Conservation (phyloP, 37 sponge, comb jelly and placozoan genomes). For the Oscarella lobularis region DNA sequence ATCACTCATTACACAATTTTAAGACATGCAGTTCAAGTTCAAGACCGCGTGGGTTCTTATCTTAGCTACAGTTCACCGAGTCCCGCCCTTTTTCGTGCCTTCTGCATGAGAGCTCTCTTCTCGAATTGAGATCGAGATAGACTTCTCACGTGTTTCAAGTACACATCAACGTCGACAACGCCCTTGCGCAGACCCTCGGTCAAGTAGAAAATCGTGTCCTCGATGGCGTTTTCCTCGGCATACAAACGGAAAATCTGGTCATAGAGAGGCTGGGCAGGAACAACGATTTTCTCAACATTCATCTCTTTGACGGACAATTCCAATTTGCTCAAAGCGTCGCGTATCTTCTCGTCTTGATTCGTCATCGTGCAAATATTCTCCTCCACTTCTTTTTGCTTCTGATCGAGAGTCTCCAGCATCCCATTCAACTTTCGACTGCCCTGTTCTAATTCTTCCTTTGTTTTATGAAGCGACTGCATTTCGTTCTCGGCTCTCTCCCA, state of each 20-base stretch:
- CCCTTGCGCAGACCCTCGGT: constrained; percentile 88
- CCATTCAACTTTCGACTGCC: constrained; percentile 48
- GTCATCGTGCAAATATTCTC: constrained; percentile 42
- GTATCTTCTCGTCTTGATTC: constrained; percentile 63
- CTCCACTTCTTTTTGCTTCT: constrained; percentile 59
- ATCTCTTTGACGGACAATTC: constrained; percentile 5
- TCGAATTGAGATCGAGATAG: constrained; percentile 88
- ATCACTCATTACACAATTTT: no score
- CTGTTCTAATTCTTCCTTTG: constrained; percentile 57
- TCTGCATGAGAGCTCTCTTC: constrained; percentile 85
- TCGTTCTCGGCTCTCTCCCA: constrained; percentile 61
- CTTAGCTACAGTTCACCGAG: constrained; percentile 13
- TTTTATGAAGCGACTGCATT: constrained; percentile 47
- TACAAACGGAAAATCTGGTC: constrained; percentile 83
- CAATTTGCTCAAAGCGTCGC: constrained; percentile 49
- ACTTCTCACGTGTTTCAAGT: constrained; percentile 82
- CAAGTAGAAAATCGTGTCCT: constrained; percentile 92
- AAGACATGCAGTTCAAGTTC: no score
- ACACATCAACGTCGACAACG: constrained; percentile 71
- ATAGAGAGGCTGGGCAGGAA: constrained; percentile 60
- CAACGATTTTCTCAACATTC: constrained; percentile 67
- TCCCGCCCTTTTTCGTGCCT: constrained; percentile 57
- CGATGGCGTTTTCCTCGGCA: constrained; percentile 95
- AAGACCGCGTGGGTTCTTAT: constrained; percentile 1
- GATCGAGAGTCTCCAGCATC: constrained; percentile 56